Base-by-base conservation (phyloP, 2,113 vertebrate genomes). In the Poicephalus meyeri region DNA sequence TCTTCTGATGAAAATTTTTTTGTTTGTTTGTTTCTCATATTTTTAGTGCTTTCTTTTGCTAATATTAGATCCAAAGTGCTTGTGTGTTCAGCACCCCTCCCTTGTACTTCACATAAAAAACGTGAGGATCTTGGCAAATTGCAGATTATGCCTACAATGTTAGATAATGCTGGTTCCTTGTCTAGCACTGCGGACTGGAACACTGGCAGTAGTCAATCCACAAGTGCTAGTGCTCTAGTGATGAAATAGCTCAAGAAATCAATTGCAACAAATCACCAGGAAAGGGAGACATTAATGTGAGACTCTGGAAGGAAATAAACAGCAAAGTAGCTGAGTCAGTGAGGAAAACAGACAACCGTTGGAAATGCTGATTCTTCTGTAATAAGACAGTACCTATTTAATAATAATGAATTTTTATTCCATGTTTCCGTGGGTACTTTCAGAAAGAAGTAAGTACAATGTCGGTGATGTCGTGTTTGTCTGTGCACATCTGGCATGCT, bases 371-470 rank as follows among this genome's bases (percentile, higher is more conserved):
- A 37, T 76, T 46, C 26, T 88, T 73, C 50, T 58, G 33, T 29
- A 64, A 47, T n/a, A 64, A 47, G 31, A 60, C 21, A 11, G 3
- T 50, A 31, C 47, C 85, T 92, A 82, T 97, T 96, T 94, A 97
- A 95, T 95, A 96, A 95, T 85, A 66, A 88, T 91, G 95, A 93
- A 93, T 94, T 98, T 97, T 97, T 94, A 95, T 98, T 97, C 92
- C 96, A 88, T 97, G 97, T 97, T 98, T 98, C 95, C 97, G 46
- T 96, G 97, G 97, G 82, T 96, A 93, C 92, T 97, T 95, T 96
- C 95, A 98, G 97, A 97, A 98, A 94, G 94, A 97, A 96, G 97
- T 95, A 97, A 98, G 97, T 97, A 96, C 29, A 77, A 26, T 0
- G 13, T 64, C 19, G 55, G 69, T 80, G 81, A 33, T 84, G 88